These are phyloP conservation scores for Bufotes viridis DNA, from an alignment of 2,797 vertebrate species.

Conservation along the genomic window DNA sequence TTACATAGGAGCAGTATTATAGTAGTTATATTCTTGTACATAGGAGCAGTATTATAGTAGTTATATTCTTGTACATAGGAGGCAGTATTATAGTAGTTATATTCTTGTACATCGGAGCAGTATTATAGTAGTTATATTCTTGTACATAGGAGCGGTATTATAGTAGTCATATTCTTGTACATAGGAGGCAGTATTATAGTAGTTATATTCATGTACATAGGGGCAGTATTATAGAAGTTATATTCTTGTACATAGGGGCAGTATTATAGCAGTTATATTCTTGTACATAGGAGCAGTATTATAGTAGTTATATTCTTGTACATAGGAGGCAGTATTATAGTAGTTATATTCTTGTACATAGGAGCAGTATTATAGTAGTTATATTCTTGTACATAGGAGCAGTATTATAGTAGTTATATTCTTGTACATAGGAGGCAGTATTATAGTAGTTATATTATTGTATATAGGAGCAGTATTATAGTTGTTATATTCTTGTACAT, in stretches of 20 bases:
- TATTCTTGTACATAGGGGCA: background rate
- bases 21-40: conserved; percentile 12
- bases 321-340: background rate
- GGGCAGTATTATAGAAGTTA: background rate
- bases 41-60: background rate
- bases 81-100: background rate
- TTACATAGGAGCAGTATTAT: background rate
- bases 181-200: background rate
- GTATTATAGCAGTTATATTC: background rate
- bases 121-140: conserved; percentile 1
- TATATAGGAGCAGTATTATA: background rate
- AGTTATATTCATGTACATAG: background rate
- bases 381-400: background rate
- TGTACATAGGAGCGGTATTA: background rate
- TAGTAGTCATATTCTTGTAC: background rate
- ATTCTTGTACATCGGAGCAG: background rate
- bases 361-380: background rate
- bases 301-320: background rate
- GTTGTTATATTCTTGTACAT: background rate
- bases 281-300: background rate
- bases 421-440: background rate
- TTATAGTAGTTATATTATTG: background rate
- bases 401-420: background rate
- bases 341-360: background rate
- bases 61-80: background rate